Evolutionary conservation across 2,888 invertebrate species (phyloP).

Genomic region (Napeogenes inachia): DNA sequence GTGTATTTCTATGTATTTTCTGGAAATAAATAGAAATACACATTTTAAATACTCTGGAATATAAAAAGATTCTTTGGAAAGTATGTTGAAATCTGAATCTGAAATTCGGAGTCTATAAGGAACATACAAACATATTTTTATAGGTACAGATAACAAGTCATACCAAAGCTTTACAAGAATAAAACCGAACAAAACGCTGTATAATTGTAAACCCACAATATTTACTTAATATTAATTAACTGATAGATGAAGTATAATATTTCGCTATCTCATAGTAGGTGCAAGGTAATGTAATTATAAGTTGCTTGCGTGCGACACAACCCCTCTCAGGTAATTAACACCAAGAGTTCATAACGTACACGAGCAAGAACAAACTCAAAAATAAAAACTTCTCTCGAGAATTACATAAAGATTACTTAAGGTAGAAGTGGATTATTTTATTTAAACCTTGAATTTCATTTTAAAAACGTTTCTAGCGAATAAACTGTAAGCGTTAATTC

Average conservation of each 20-base stretch:
- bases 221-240: neutral
- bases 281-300: conserved; percentile 34
- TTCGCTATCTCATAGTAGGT: conserved; percentile 15
- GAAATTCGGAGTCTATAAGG: too few species aligned
- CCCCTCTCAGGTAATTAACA: conserved; percentile 31
- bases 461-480: neutral
- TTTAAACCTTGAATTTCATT: neutral
- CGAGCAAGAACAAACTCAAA: conserved; percentile 11
- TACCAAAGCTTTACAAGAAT: too few species aligned
- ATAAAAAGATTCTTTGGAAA: too few species aligned
- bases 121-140: too few species aligned
- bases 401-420: conserved; percentile 5
- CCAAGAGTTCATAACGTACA: conserved; percentile 27
- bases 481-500: too few species aligned
- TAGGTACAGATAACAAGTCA: too few species aligned
- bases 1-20: too few species aligned
- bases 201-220: neutral
- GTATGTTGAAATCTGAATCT: too few species aligned
- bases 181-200: too few species aligned
- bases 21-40: too few species aligned
- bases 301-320: conserved; percentile 34
- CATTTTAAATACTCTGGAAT: too few species aligned
- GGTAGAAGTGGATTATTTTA: neutral
- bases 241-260: conserved; percentile 1
- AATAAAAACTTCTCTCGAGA: conserved; percentile 13